Conservation (phyloP, 2,888 invertebrate genomes). For the Malthinus flaveolus region DNA sequence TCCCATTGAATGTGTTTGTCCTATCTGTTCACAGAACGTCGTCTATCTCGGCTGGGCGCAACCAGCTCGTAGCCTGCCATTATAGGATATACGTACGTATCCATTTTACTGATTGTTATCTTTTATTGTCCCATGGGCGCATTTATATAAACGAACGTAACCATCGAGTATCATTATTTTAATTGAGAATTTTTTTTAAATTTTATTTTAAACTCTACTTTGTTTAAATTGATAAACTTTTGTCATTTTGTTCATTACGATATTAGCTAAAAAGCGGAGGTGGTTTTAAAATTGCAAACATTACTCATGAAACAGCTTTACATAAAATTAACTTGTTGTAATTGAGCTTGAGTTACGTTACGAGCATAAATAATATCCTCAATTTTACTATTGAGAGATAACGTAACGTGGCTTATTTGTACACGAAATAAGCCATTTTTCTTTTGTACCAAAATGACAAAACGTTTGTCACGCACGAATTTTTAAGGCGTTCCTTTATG, state of each 20-base stretch:
- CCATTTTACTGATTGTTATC: constrained; percentile 18
- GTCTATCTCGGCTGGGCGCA: constrained; percentile 88
- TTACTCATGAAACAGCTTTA: too few relatives aligned
- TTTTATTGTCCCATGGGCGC: constrained; percentile 20
- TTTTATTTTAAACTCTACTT: constrained; percentile 8
- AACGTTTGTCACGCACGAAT: too few relatives aligned
- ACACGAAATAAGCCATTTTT: too few relatives aligned
- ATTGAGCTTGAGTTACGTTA: too few relatives aligned
- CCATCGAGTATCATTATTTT: constrained; percentile 4
- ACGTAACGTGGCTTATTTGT: too few relatives aligned
- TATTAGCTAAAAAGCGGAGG: too few relatives aligned
- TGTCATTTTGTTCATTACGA: not conserved
- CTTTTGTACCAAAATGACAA: too few relatives aligned
- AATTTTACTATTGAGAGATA: too few relatives aligned
- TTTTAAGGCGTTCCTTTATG: too few relatives aligned
- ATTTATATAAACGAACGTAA: constrained; percentile 10
- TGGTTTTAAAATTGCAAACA: too few relatives aligned
- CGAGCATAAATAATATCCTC: too few relatives aligned
- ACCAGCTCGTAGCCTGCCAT: constrained; percentile 73
- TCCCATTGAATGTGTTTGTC: constrained; percentile 38
- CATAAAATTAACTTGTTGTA: too few relatives aligned
- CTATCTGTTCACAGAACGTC: constrained; percentile 81
- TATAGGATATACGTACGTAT: constrained; percentile 43
- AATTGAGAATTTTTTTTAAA: not conserved
- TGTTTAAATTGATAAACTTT: not conserved